Conservation (phyloP, 2,797 vertebrate species). For the Molossus alvarezi region DNA sequence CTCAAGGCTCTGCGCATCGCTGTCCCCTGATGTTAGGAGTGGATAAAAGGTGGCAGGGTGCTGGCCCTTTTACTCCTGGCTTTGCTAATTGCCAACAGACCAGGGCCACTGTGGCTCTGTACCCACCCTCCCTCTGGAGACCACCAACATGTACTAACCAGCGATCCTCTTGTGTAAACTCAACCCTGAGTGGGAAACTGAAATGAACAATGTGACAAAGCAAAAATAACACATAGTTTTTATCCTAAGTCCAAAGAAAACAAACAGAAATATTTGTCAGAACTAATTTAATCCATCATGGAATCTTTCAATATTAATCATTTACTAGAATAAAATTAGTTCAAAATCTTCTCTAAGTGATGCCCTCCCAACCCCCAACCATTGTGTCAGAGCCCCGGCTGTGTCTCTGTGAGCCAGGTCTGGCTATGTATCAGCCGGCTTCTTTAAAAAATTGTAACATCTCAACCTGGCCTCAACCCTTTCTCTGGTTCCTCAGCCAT, state of each 20-base stretch:
- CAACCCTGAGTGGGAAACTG: background rate
- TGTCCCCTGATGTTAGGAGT: background rate
- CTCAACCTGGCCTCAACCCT: background rate
- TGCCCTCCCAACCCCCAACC: background rate
- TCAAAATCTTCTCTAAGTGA: background rate
- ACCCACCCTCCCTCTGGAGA: background rate
- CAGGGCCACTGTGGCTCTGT: rapidly evolving
- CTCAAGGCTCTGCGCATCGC: background rate
- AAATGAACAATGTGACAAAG: background rate
- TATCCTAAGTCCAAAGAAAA: background rate
- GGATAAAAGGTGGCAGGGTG: background rate
- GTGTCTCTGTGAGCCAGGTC: background rate
- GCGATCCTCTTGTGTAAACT: rapidly evolving
- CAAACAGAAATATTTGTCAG: background rate
- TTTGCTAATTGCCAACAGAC: background rate
- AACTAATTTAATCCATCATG: background rate
- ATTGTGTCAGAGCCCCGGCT: background rate
- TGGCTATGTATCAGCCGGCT: background rate
- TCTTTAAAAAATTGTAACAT: rapidly evolving
- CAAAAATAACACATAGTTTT: background rate
- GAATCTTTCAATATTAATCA: background rate
- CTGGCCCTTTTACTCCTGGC: background rate
- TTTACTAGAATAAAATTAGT: background rate
- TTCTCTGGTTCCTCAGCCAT: background rate
- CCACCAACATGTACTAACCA: too few species aligned